Base-by-base conservation (phyloP, 2,797 vertebrate genomes). In the Cossypha niveicapilla region DNA sequence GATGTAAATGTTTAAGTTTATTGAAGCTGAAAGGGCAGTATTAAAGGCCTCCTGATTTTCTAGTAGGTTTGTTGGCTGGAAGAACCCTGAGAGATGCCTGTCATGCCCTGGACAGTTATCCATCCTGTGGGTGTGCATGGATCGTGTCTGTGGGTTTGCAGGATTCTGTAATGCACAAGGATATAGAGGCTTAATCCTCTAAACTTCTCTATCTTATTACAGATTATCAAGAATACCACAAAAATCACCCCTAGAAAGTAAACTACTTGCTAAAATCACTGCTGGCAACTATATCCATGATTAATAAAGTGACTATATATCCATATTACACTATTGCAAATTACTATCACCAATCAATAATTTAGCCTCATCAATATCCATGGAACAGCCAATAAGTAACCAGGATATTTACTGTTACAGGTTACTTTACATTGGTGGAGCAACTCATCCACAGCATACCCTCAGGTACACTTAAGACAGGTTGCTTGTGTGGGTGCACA, bases 41-140 rank as follows among this genome's bases (percentile, higher is more conserved):
- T 32, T 73, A 75, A 90, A 92, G 39, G 19, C 3, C 7, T 25
- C 10, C n/a, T 48, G 25, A 5, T 86, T 92, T 85, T 65, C 79
- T 41, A 54, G 16, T 15, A 65, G 44, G 19, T 87, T 75, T 63
- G 7, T 35, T 63, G 34, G 11, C 83, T 73, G 80, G 47, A 61
- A 61, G 63, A 76, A 65, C 63, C 23, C 32, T 54, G 41, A 79
- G 48, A 30, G 35, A 63, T 0, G 2, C 34, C 41, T 78, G 54
- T 72, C 16, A 14, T n/a, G 39, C 61, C 42, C 37, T 44, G n/a
- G 21, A 73, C 42, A 30, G 74, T 65, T 74, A 61, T 37, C 45
- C 6, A 1, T 45, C 54, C 57, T 68, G 62, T 0, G 2, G 11
- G 12, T 25, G 27, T n/a, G 32, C 22, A n/a, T 1, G 0, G n/a